These are phyloP conservation scores for Ips nitidus DNA, from an alignment of 1,140 invertebrate species.

Conservation along the genomic window DNA sequence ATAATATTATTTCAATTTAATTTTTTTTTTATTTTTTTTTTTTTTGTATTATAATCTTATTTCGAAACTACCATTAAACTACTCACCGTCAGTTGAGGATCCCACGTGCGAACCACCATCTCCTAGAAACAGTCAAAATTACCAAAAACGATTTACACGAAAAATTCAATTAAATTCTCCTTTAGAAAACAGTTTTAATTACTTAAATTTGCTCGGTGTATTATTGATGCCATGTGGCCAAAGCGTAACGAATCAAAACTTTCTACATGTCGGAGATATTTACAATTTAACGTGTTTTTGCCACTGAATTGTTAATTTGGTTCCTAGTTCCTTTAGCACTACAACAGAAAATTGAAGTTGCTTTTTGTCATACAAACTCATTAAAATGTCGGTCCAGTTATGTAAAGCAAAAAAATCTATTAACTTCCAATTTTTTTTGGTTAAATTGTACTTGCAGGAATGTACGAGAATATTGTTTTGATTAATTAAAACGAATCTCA, in stretches of 20 bases:
- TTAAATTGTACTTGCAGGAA: no score
- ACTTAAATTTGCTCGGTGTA: background rate
- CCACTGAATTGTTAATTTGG: conserved; percentile 20
- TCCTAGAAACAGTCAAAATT: conserved; percentile 39
- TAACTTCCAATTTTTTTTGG: no score
- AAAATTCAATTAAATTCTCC: no score
- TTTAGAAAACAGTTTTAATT: no score
- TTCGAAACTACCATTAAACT: background rate
- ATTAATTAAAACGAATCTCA: no score
- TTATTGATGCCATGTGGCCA: conserved; percentile 11
- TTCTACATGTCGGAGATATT: conserved; percentile 19
- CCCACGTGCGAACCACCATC: conserved; percentile 51
- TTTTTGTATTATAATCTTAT: background rate
- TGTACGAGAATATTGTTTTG: no score
- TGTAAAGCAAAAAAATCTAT: no score
- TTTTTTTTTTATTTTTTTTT: background rate
- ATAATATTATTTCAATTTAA: no score
- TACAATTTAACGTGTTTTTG: conserved; percentile 9
- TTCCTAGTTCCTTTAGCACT: conserved; percentile 1
- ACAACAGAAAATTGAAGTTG: background rate
- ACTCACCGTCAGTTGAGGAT: conserved; percentile 51
- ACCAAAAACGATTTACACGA: background rate
- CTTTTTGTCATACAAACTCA: background rate
- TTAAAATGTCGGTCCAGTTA: no score
- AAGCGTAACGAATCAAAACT: conserved; percentile 19